These are phyloP conservation scores for Odocoileus virginianus DNA, from an alignment of 2,113 vertebrate genomes.

Conservation along the genomic window DNA sequence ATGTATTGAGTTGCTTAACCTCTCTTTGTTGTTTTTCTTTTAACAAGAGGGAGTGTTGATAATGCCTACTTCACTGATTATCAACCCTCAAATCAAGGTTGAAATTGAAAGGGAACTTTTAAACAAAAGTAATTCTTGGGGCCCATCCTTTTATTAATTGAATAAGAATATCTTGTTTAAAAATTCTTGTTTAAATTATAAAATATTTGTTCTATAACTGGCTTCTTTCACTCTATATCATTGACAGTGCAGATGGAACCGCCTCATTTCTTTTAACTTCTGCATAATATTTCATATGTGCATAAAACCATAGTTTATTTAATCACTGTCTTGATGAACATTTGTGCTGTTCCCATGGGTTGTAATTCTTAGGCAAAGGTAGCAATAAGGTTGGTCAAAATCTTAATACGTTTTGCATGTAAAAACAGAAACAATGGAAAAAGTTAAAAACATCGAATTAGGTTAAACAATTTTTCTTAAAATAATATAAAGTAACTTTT, in stretches of 20 bases:
- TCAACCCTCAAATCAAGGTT: neutral
- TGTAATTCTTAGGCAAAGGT: neutral
- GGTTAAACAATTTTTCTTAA: slow-evolving; percentile 1
- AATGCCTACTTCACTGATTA: neutral
- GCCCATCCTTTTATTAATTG: neutral
- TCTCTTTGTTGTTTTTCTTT: neutral
- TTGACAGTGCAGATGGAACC: neutral
- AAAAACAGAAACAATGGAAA: slow-evolving; percentile 7
- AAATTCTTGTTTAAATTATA: neutral
- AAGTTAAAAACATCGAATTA: slow-evolving; percentile 12
- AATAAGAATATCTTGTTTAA: neutral
- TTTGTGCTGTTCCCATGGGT: neutral
- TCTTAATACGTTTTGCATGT: neutral
- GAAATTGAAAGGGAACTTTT: neutral
- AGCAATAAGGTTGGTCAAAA: neutral
- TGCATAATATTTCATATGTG: neutral
- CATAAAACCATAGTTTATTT: neutral
- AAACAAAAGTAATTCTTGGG: neutral
- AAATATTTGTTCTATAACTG: neutral
- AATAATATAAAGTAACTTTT: slow-evolving; percentile 32
- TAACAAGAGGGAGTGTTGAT: neutral
- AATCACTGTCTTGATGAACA: neutral
- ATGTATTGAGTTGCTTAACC: neutral
- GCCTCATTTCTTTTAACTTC: neutral
- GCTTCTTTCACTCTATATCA: neutral